Percentiles rank a stretch among this genome's conserved stretches.
Conservation (phyloP, 2,888 invertebrate genomes). For the Calameuta pallipes region DNA sequence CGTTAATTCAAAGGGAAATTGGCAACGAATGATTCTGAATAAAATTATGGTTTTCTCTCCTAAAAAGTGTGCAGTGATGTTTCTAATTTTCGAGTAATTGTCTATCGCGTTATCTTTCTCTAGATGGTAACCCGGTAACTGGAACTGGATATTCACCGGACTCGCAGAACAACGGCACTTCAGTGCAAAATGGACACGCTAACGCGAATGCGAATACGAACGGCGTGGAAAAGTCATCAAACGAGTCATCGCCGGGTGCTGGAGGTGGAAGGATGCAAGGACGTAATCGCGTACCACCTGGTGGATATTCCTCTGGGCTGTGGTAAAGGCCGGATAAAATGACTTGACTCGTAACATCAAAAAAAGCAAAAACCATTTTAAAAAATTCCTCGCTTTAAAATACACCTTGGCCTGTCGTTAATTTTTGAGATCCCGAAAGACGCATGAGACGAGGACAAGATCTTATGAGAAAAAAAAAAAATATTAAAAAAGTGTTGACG, state of each 20-base stretch:
- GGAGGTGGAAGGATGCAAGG: conserved; percentile 58
- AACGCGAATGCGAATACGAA: conserved; percentile 47
- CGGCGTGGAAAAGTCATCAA: conserved; percentile 56
- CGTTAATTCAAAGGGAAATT: background rate
- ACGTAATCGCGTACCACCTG: conserved; percentile 75
- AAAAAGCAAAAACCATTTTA: conserved; percentile 10
- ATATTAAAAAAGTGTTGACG: background rate
- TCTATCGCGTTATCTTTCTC: conserved; percentile 14
- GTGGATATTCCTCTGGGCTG: conserved; percentile 76
- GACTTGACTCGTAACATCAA: conserved; percentile 12
- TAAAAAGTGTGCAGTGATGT: background rate
- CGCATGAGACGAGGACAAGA: background rate
- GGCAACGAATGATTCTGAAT: background rate
- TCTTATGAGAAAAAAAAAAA: background rate
- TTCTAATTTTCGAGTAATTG: background rate
- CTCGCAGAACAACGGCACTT: conserved; percentile 43
- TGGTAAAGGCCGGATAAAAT: conserved; percentile 69
- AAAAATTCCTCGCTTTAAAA: conserved; percentile 4
- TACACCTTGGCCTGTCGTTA: background rate
- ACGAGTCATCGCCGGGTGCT: conserved; percentile 50
- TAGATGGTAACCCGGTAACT: conserved; percentile 71
- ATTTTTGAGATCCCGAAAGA: background rate
- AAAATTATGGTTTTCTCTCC: background rate
- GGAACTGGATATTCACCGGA: conserved; percentile 68
- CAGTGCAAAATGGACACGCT: conserved; percentile 69